phyloP scores from a whole-genome alignment of 2,113 vertebrate species.

The Regulus satrapa region DNA sequence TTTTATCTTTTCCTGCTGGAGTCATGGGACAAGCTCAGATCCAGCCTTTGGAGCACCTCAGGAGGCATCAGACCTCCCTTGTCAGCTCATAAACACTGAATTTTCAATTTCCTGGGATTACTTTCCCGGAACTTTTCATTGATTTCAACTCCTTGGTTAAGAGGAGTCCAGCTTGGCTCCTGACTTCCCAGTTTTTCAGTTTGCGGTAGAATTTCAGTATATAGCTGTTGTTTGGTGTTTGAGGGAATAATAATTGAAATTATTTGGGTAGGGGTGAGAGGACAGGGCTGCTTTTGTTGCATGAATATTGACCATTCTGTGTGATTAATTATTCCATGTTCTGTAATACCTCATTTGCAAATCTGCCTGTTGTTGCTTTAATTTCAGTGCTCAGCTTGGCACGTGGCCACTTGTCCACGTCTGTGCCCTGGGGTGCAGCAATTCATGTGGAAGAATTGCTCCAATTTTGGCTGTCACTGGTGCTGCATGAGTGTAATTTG shows the following conservation, averaged over 20 bases:
- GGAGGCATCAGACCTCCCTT: not conserved
- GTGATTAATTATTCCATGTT: not conserved
- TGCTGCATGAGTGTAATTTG: not conserved
- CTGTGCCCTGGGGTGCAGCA: not conserved
- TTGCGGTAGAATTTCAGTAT: not conserved
- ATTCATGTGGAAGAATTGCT: not conserved
- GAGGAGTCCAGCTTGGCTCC: not conserved
- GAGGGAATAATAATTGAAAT: not conserved
- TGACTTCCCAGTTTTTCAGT: not conserved
- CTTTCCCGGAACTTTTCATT: not conserved
- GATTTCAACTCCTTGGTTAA: not conserved
- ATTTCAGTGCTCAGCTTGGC: not conserved
- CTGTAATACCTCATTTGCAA: not conserved
- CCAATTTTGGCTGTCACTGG: not conserved
- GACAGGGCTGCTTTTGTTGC: not conserved
- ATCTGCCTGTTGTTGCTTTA: not conserved
- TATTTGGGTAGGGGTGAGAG: not conserved
- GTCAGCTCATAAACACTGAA: not conserved
- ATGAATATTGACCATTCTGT: not conserved
- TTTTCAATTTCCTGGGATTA: not conserved
- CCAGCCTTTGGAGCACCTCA: not conserved
- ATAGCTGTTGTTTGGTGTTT: not conserved
- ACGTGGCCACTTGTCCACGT: not conserved
- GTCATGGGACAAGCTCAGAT: rapidly evolving
- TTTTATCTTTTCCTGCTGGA: rapidly evolving